Evolutionary conservation across 2,797 vertebrate genomes (phyloP), one percentile per base, ranked within the genome.

Genomic region (Sitta carolinensis): DNA sequence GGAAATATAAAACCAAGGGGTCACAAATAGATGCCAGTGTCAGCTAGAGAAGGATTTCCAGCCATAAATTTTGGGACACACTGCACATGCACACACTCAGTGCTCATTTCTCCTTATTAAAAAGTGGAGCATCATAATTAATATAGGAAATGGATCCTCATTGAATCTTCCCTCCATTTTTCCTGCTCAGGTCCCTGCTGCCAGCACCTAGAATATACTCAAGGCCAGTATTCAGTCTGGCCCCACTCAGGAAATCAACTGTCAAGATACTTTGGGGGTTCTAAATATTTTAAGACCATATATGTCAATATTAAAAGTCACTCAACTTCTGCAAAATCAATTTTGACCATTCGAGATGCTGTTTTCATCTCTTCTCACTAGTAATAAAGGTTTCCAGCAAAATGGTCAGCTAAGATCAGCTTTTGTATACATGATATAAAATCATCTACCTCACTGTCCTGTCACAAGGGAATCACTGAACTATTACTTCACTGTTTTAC

Each of bases 1-100:
- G 66, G 52, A 90, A 92, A 84, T 50, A 69, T 42, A 96, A 94
- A 94, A 72, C 63, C 74, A 92, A 77, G 69, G 23, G 45, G 20
- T 45, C 50, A 61, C 62, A 48, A 83, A 45, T 0, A 68, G 36
- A 68, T 6, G 13, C 45, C 47, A 66, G 36, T 88, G 59, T 50
- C 84, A 77, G 43, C 77, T 61, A 74, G 43, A 64, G 42, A 74
- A 93, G 59, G 21, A 80, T 45, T 91, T 6, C 48, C 69, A 54
- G 38, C 16, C 30, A 54, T 89, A 89, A 55, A 91, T 57, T 84
- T 30, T 59, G 51, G 36, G 67, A 66, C 42, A 64, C 5, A 23
- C n/a, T 80, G 45, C 36, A 90, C 66, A 89, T 1, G 45, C 43
- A 79, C 51, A 81, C 74, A 94, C 12, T 52, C 25, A n/a, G 21